A percentile compares a stretch with the other conserved stretches of the same genome.
phyloP scores from a whole-genome alignment of 2,113 vertebrate species.

The Hystrix brachyura region DNA sequence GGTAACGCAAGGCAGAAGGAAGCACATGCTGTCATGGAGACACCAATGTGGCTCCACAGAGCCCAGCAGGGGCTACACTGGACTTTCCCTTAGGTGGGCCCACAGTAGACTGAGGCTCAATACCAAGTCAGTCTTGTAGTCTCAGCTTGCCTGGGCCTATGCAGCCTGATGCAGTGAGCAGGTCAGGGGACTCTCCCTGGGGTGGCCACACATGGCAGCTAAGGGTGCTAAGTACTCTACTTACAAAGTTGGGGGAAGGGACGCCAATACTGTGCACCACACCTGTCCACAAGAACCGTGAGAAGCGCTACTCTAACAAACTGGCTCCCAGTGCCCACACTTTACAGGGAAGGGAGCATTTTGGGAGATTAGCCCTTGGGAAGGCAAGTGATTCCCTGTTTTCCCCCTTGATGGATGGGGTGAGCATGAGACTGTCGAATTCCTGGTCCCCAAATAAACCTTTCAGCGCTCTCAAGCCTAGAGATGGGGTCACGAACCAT shows the following conservation, averaged over 20 bases:
- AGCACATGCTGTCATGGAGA: neutral
- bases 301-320: neutral
- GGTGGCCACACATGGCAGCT: neutral
- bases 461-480: neutral
- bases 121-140: neutral
- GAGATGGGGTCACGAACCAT: neutral
- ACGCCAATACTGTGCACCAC: rapidly evolving
- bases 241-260: neutral
- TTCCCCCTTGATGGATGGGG: neutral
- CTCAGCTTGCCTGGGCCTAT: neutral
- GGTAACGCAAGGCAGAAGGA: neutral
- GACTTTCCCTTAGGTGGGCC: neutral
- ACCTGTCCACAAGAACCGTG: neutral
- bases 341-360: neutral
- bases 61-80: neutral
- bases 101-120: neutral
- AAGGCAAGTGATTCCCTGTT: neutral
- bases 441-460: neutral
- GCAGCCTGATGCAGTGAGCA: rapidly evolving
- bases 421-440: neutral
- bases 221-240: neutral
- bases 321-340: neutral
- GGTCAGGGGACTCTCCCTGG: neutral
- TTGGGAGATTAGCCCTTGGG: neutral
- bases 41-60: neutral